Conservation (phyloP, 2,888 invertebrate species). For the Cremastinae sp. region DNA sequence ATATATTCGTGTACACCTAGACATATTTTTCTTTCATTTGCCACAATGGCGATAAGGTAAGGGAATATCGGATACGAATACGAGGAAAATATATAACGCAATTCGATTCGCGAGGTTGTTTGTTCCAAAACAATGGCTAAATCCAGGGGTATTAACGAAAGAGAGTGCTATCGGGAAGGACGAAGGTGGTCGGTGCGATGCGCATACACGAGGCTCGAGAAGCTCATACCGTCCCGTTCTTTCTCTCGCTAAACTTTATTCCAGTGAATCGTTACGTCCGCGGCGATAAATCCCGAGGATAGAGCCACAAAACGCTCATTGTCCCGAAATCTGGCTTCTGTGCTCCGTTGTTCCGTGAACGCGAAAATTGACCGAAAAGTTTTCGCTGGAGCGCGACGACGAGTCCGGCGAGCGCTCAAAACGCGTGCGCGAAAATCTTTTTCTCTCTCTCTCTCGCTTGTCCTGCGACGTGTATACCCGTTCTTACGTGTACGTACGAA, state of each 20-base stretch:
- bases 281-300: conserved; percentile 59
- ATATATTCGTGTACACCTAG: too few species aligned
- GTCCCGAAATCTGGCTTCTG: conserved; percentile 42
- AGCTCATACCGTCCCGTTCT: not conserved
- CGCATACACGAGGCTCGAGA: too few species aligned
- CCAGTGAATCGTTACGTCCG: conserved; percentile 63
- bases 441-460: conserved; percentile 22
- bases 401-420: too few species aligned
- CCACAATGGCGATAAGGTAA: too few species aligned
- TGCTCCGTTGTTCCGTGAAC: not conserved
- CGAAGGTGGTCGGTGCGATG: not conserved
- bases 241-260: conserved; percentile 58
- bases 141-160: conserved; percentile 25
- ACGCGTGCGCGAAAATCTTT: too few species aligned
- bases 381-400: too few species aligned
- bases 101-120: too few species aligned
- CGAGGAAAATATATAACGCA: too few species aligned
- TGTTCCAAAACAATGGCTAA: too few species aligned
- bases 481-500: not conserved
- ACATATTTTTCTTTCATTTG: too few species aligned
- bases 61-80: too few species aligned
- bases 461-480: not conserved
- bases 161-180: conserved; percentile 47
- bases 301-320: conserved; percentile 62
- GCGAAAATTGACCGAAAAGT: too few species aligned